Base-by-base conservation (phyloP, 2,888 invertebrate species). In the Caenorhabditis zanzibari region DNA sequence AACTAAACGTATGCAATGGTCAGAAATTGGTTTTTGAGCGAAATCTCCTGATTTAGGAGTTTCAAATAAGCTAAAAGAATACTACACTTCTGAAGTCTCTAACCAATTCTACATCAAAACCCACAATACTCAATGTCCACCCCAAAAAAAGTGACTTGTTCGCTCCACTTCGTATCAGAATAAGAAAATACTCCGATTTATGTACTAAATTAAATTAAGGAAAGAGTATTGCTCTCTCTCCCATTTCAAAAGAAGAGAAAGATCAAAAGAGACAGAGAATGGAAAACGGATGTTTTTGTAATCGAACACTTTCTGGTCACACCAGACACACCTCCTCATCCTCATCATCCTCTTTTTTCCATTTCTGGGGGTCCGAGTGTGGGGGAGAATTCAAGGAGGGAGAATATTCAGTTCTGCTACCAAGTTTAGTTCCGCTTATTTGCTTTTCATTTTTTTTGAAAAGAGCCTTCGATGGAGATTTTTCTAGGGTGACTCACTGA, bases 271-370 rank as follows among this genome's bases (percentile, higher is more conserved):
- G 47, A 28, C 12, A 47, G 35, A 38, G 26, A 16, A 22, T 10
- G 26, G 44, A 44, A 64, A 64, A 47, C 64, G 64, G 64, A 64
- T 64, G 64, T 64, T 64, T 64, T 64, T 61, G 64, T 64, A 64
- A 64, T 41, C 64, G 64, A 64, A 64, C 64, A 64, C 64, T 64
- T 38, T n/a, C 56, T 58, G 28, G 14, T 54, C 54, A 54, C 52
- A 52, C 52, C 22, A 52, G 52, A 52, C 22, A 52, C 44, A 4
- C 44, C 44, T 44, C 44, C 16, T 44, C 44, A 52, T 52, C 52
- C 19, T 52, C 52, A 22, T 52, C 22, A 22, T 52, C 12, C 22
- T 52, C 10, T 52, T 22, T 26, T 10, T 9, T 56, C 10, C n/a
- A n/a, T 26, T 14, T 16, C 24, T 52, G 35, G 35, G 59, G 59